Base-by-base conservation (phyloP, 1,140 invertebrate species). In the Scaptomyza graminum region DNA sequence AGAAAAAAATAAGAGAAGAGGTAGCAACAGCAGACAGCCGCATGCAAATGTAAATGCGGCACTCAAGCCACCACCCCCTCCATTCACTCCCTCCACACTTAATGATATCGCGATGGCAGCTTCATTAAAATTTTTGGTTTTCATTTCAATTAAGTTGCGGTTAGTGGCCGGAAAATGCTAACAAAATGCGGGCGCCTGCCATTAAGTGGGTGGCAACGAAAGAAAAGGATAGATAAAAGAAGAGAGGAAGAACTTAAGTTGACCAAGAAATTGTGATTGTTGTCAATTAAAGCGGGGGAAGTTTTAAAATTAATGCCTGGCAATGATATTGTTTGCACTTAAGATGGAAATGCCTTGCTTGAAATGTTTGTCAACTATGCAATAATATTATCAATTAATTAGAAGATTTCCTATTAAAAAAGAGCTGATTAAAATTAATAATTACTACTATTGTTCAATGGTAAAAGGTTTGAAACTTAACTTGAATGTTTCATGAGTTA, bases 131-230 rank as follows among this genome's bases (percentile, higher is more conserved):
- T 79, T 83, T 78, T 63, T 49, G 80, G 61, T 83, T 84, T 83
- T 82, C 79, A 74, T 82, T 82, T 83, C 79, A 82, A 82, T 82
- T 82, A 82, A 79, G 65, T 83, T 79, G 79, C 80, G 75, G 79
- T 68, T 82, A 59, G 41, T 74, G 61, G 62, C 70, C 75, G 71
- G 62, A 67, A 79, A 82, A 73, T 81, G 78, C 57, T 47, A 39
- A 49, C 57, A 43, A 76, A 74, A 78, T 79, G 76, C 74, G 69
- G 69, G 77, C 68, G 59, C 18, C 43, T 54, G 39, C 54, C 49
- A 54, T 47, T 62, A 28, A 34, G 56, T 49, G 55, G 56, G 56
- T 51, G 25, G 12, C 15, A 34, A 34, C 4, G 28, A 31, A 5
- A 1, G 1, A 31, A 31, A 51, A 51, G 3, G 5, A 7, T 4